A percentile compares a stretch with the other conserved stretches of the same genome.
These are phyloP conservation scores for Batillaria attramentaria DNA, from an alignment of 1,140 invertebrate genomes.

Conservation along the genomic window DNA sequence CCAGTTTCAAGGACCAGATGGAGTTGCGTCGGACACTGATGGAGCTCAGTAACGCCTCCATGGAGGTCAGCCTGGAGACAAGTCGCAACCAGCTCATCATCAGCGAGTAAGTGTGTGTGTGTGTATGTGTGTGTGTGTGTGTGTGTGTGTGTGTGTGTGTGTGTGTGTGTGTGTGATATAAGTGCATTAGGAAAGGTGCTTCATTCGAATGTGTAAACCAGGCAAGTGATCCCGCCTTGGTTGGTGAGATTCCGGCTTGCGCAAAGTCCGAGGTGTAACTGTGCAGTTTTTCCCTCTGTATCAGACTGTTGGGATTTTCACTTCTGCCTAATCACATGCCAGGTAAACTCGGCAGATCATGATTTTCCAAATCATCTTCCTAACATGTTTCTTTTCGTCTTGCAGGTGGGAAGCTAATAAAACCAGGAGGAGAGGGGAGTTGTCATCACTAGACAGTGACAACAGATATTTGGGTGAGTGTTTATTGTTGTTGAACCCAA, in stretches of 20 bases:
- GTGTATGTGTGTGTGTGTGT: conserved; percentile 12
- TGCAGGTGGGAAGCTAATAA: conserved; percentile 24
- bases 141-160: conserved; percentile 4
- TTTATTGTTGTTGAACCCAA: neutral
- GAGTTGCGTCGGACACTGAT: conserved; percentile 85
- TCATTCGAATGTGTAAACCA: neutral
- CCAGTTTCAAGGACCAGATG: conserved; percentile 93
- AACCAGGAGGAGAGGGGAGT: conserved; percentile 11
- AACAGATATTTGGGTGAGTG: conserved; percentile 27
- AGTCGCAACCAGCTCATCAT: conserved; percentile 88
- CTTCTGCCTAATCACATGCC: no score
- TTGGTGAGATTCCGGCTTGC: no score
- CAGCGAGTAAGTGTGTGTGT: conserved; percentile 76
- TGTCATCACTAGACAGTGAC: neutral
- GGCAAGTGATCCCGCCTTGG: no score
- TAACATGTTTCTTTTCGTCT: no score
- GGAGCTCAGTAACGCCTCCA: conserved; percentile 87
- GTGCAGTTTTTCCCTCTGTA: no score
- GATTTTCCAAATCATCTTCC: no score
- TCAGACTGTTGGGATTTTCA: no score
- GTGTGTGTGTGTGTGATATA: neutral
- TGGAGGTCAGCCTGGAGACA: conserved; percentile 85
- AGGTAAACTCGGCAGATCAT: no score
- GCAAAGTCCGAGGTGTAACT: no score
- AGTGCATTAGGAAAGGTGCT: neutral